Base-by-base conservation (phyloP, 2,888 invertebrate species). In the Eurytoma adleriae region DNA sequence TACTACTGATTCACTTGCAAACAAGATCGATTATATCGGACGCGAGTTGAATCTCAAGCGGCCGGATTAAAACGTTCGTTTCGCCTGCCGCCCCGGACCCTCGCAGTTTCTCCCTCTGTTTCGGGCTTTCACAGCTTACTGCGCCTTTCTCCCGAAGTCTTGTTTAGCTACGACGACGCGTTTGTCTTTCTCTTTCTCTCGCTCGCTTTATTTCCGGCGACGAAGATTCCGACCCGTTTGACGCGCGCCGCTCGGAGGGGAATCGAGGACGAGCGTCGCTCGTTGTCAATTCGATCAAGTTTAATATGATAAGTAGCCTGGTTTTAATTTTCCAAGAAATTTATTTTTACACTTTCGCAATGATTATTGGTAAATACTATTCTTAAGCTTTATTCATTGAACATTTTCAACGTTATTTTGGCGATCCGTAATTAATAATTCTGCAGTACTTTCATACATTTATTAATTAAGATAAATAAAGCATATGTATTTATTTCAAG, bases 21-120 rank as follows among this genome's bases (percentile, higher is more conserved):
- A 87, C 85, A 86, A 87, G 86, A 86, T 86, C 86, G 87, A 88
- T 87, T 87, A 87, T 86, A 86, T 86, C 81, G 85, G 83, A 86
- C 84, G 85, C 85, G 83, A 78, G 77, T 54, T 69, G 85, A 86
- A 85, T 88, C 78, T 83, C 84, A 85, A 87, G 86, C 83, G 81
- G 78, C 40, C 52, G 80, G 83, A 86, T 86, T 86, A 86, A 86
- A 86, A 85, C 81, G 84, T 85, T 85, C 82, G 78, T 83, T 77
- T 71, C 71, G 64, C 79, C 75, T 70, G 74, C 61, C 62, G 70
- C 69, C 66, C 66, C 50, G 24, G 59, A 10, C 67, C 56, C 52
- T 74, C 57, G 30, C 68, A 50, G 79, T 76, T 73, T 69, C 64
- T 72, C 54, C 52, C 52, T 76, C 67, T 54, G 30, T 57, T 27